Evolutionary conservation across 2,888 invertebrate species (phyloP), one percentile per base, ranked within the genome.

Genomic region (Latrodectus elegans): DNA sequence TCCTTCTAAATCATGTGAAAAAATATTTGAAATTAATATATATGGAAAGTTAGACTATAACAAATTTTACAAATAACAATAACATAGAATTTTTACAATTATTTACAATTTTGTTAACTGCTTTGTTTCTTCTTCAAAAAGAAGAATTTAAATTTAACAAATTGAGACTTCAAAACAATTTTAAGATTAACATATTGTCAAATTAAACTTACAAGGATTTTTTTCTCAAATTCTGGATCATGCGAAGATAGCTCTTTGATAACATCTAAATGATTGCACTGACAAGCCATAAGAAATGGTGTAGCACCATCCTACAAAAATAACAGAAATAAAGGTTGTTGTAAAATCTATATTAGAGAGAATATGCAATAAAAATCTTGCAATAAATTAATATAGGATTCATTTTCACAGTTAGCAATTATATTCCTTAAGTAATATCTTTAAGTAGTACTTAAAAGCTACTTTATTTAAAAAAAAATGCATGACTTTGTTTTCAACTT

Each of bases 241-340:
- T 94, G 94, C 11, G 94, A 93, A 89, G 97, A 91, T 80, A 98
- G 94, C 90, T 95, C 94, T 86, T 94, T 94, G 89, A 96, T 94
- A 90, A 96, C 95, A 22, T 95, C 95, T 90, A 95, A 94, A 93
- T 98, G 97, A 0, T 98, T 98, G 93, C 97, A 97, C 93, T 98
- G 98, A 4, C 97, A 95, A 4, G 98, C 96, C 89, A 98, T 97
- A 93, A 98, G 97, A 88, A 98, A 94, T 0, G 97, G 96, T 0
- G 96, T 97, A 11, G 97, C 97, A 84, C 95, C 95, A 92, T 98
- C 98, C 97, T 97, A 81, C 60, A 64, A 55, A 60, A 74, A 64
- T 8, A 38, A 38, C 4, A 6, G 4, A 38, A 38, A 38, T 38
- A 38, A 38, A 38, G 6, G 6, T 6, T 38, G 6, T 38, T 38